Evolutionary conservation across 1,140 invertebrate species (phyloP).

Genomic region (Papilio aristodemus): DNA sequence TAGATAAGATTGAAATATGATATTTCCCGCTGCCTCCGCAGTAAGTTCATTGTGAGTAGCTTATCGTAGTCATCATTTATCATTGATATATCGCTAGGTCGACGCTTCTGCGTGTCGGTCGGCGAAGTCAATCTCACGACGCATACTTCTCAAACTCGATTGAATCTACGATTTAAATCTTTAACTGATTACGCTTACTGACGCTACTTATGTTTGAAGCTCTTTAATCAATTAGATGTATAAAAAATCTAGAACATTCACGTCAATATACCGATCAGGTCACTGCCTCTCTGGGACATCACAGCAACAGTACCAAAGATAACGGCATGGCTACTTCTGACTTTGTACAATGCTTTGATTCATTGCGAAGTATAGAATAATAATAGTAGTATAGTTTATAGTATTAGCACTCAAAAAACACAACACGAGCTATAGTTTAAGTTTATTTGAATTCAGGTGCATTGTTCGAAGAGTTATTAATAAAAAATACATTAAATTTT

Average conservation of each 20-base stretch:
- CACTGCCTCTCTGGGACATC: too few species aligned
- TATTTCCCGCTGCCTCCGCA: constrained; percentile 43
- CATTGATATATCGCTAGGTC: constrained; percentile 65
- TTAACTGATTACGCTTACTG: constrained; percentile 2
- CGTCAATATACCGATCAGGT: not conserved
- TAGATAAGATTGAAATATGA: constrained; percentile 61
- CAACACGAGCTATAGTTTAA: not conserved
- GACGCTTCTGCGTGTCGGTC: constrained; percentile 52
- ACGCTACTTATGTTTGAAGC: not conserved
- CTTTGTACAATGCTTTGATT: too few species aligned
- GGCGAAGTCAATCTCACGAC: constrained; percentile 57
- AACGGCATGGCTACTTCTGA: too few species aligned
- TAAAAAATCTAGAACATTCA: constrained; percentile 13
- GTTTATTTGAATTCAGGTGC: not conserved
- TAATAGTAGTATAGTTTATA: too few species aligned
- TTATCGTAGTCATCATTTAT: constrained; percentile 63
- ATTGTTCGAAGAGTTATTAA: not conserved
- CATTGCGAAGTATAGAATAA: too few species aligned
- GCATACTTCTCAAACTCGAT: constrained; percentile 40
- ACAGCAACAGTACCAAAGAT: too few species aligned
- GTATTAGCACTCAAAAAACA: too few species aligned
- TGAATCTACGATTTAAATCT: constrained; percentile 30
- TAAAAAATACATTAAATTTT: not conserved
- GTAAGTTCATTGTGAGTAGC: constrained; percentile 52
- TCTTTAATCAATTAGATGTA: not conserved